phyloP scores from a whole-genome alignment of 2,797 vertebrate species.

The Lacerta viridis region DNA sequence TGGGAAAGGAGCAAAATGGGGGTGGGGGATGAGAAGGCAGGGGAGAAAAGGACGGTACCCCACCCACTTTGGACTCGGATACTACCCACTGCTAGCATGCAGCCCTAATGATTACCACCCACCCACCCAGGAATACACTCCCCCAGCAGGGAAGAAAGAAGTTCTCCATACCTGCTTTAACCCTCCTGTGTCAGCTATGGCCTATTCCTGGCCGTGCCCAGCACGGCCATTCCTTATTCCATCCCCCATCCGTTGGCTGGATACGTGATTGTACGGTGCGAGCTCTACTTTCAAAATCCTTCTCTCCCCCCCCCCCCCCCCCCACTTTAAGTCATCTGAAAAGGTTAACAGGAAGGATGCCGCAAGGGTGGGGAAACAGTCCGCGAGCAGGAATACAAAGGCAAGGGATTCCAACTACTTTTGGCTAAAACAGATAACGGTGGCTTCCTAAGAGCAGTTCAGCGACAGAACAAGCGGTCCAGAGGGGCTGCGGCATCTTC shows the following conservation, averaged over 20 bases:
- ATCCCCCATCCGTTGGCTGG: neutral
- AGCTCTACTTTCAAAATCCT: neutral
- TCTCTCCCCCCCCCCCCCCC: too few species aligned
- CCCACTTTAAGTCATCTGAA: neutral
- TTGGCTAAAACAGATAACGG: neutral
- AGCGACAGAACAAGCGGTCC: neutral
- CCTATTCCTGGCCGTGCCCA: too few species aligned
- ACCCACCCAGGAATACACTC: neutral
- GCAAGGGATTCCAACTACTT: neutral
- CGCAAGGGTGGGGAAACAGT: neutral
- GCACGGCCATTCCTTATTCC: neutral
- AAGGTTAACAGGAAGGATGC: neutral
- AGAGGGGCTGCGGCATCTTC: neutral
- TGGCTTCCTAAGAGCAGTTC: neutral
- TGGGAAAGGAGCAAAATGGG: too few species aligned
- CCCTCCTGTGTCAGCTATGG: neutral
- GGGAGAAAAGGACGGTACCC: neutral
- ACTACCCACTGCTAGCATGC: neutral
- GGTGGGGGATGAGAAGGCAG: neutral
- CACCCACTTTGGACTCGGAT: neutral
- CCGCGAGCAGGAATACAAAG: neutral
- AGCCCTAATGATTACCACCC: neutral
- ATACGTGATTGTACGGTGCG: rapidly evolving
- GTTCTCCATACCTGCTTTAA: neutral
- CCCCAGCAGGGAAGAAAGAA: too few species aligned